These are phyloP conservation scores for Lasiurus borealis DNA, from an alignment of 2,113 vertebrate genomes.

Conservation along the genomic window DNA sequence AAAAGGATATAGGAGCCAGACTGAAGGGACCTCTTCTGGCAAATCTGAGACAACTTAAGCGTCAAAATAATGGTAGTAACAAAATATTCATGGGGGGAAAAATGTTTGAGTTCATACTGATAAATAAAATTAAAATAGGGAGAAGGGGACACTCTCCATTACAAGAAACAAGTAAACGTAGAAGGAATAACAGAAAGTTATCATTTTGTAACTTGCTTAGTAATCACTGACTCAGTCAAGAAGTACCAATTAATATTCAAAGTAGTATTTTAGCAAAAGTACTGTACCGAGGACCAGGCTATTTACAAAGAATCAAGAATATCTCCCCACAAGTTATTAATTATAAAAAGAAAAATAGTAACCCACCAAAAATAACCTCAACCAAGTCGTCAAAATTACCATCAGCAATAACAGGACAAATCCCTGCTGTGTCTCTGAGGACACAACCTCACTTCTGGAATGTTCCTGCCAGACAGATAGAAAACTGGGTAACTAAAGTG, in stretches of 20 bases:
- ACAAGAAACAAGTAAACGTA: not conserved
- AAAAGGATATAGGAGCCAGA: not conserved
- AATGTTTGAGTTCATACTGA: not conserved
- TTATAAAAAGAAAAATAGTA: constrained; percentile 16
- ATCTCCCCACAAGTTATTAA: constrained; percentile 41
- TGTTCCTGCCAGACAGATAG: not conserved
- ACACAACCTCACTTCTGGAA: not conserved
- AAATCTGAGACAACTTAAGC: constrained; percentile 30
- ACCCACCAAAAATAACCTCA: constrained; percentile 18
- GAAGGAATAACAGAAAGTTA: constrained; percentile 31
- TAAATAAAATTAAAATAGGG: not conserved
- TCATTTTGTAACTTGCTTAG: not conserved
- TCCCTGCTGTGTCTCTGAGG: not conserved
- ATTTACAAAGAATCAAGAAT: not conserved
- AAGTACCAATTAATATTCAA: constrained; percentile 36
- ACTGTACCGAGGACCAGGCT: not conserved
- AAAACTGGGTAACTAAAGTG: not conserved
- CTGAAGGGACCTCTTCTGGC: not conserved
- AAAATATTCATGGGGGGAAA: constrained; percentile 22
- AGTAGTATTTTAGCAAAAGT: constrained; percentile 1
- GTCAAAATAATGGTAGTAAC: not conserved
- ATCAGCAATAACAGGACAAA: constrained; percentile 10
- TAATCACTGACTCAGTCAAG: constrained; percentile 7
- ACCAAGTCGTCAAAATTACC: constrained; percentile 7
- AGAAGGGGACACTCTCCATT: not conserved